Evolutionary conservation across 2,888 invertebrate species (phyloP), one percentile per base, ranked within the genome.

Genomic region (Cinara cedri): DNA sequence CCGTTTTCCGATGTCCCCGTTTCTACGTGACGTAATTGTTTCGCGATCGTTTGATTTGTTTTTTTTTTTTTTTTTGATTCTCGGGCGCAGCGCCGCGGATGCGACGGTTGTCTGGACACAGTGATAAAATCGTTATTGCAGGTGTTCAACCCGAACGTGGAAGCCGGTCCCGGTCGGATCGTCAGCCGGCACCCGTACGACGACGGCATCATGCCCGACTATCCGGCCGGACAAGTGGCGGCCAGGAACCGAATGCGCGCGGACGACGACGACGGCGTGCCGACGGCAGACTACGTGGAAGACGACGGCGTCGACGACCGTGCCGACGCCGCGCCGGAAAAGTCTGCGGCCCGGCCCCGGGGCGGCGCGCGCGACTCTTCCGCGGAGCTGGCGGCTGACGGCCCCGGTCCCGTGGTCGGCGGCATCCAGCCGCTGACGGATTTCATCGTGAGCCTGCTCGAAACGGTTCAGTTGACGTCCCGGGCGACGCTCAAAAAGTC

Each of bases 101-200:
- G 63, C 51, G 60, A 78, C 46, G 55, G 78, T 49, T 78, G 78
- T 21, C 9, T 78, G 24, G 78, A 78, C 68, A 49, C n/a, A 16
- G n/a, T 78, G 19, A 16, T 78, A 34, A 68, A 49, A 21, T 57
- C 78, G 21, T 66, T 78, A 8, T 19, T 60, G 14, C 51, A 78
- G 34, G 49, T 70, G 49, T 60, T 78, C 68, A 78, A 78, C 34
- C 78, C 78, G 11, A 46, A 1, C n/a, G 68, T 78, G n/a, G 78
- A 68, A 49, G 13, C 60, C 8, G 60, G 68, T 4, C 68, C 78
- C 8, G 49, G 6, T 1, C 68, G 78, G 21, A 6, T 78, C 19
- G 6, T 70, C 49, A 21, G 11, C 21, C 78, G 46, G 1, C 78
- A 78, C 49, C 57, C 6, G 3, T 78, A 78, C 60, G 14, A 21